These are phyloP conservation scores for Baronia brevicornis DNA, from an alignment of 2,888 invertebrate genomes.

Conservation along the genomic window DNA sequence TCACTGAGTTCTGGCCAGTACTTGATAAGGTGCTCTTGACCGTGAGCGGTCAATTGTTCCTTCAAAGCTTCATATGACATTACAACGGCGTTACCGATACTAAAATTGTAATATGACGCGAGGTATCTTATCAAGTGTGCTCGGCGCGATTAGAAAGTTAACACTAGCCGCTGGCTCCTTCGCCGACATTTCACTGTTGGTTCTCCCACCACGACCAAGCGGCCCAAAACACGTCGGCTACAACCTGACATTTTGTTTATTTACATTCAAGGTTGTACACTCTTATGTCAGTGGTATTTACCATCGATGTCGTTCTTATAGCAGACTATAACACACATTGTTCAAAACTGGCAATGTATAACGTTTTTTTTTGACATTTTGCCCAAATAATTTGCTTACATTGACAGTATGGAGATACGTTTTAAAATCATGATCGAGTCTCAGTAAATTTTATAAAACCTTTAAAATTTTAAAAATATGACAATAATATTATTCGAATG, in stretches of 20 bases:
- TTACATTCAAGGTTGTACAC: slow-evolving; percentile 24
- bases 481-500: not conserved
- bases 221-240: slow-evolving; percentile 50
- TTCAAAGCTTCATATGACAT: slow-evolving; percentile 75
- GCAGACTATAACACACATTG: too few relatives aligned
- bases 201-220: slow-evolving; percentile 54
- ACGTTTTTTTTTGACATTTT: slow-evolving; percentile 3
- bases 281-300: slow-evolving; percentile 10
- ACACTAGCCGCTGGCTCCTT: slow-evolving; percentile 39
- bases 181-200: slow-evolving; percentile 47
- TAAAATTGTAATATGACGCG: slow-evolving; percentile 14
- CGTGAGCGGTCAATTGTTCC: slow-evolving; percentile 73
- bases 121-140: slow-evolving; percentile 34
- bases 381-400: slow-evolving; percentile 1
- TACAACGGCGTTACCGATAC: slow-evolving; percentile 4
- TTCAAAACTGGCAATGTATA: slow-evolving; percentile 10
- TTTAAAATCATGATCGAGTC: not conserved
- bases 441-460: not conserved
- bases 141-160: slow-evolving; percentile 66
- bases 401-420: slow-evolving; percentile 7
- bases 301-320: slow-evolving; percentile 1
- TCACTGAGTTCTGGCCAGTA: slow-evolving; percentile 85
- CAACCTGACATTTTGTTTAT: slow-evolving; percentile 33
- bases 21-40: slow-evolving; percentile 87
- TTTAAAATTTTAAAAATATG: not conserved